A percentile compares a stretch with the other conserved stretches of the same genome.
These are phyloP conservation scores for Synanceia verrucosa DNA, from an alignment of 2,797 vertebrate genomes.

Conservation along the genomic window DNA sequence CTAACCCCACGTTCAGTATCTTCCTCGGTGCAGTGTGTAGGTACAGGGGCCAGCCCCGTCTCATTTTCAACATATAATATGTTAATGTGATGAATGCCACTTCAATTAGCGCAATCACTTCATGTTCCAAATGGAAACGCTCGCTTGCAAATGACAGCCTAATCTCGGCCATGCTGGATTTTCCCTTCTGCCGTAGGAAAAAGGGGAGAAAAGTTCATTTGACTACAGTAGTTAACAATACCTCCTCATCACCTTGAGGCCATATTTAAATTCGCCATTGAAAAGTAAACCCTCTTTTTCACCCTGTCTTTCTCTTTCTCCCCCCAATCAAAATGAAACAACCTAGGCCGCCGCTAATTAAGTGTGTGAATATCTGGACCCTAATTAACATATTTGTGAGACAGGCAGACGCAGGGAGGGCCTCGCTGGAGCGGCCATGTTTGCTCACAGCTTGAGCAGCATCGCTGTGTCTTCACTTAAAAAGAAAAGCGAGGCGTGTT, in stretches of 20 bases:
- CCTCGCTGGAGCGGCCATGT: slow-evolving; percentile 52
- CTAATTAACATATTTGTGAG: slow-evolving; percentile 85
- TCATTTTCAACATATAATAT: slow-evolving; percentile 64
- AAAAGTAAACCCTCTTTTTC: slow-evolving; percentile 62
- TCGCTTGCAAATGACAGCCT: slow-evolving; percentile 69
- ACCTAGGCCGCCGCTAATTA: slow-evolving; percentile 79
- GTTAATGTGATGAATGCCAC: slow-evolving; percentile 77
- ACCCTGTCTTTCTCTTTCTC: slow-evolving; percentile 20
- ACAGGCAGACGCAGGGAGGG: slow-evolving; percentile 75
- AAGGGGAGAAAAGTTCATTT: slow-evolving; percentile 72
- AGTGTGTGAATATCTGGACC: slow-evolving; percentile 81
- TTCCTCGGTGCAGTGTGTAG: slow-evolving; percentile 41
- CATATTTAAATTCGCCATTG: slow-evolving; percentile 75
- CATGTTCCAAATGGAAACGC: slow-evolving; percentile 69
- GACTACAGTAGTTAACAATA: slow-evolving; percentile 78
- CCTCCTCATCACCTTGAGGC: slow-evolving; percentile 80
- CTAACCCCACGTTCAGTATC: slow-evolving; percentile 18
- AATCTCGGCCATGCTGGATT: slow-evolving; percentile 67
- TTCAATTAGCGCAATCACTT: slow-evolving; percentile 79
- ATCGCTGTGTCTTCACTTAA: slow-evolving; percentile 48
- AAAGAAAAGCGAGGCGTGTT: slow-evolving; percentile 44
- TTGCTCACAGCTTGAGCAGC: slow-evolving; percentile 75
- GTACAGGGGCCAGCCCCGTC: slow-evolving; percentile 45
- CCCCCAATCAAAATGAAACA: slow-evolving; percentile 77
- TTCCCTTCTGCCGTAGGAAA: slow-evolving; percentile 42